Evolutionary conservation across 2,797 vertebrate species (phyloP), one percentile per base, ranked within the genome.

Genomic region (Macrochelys suwanniensis): DNA sequence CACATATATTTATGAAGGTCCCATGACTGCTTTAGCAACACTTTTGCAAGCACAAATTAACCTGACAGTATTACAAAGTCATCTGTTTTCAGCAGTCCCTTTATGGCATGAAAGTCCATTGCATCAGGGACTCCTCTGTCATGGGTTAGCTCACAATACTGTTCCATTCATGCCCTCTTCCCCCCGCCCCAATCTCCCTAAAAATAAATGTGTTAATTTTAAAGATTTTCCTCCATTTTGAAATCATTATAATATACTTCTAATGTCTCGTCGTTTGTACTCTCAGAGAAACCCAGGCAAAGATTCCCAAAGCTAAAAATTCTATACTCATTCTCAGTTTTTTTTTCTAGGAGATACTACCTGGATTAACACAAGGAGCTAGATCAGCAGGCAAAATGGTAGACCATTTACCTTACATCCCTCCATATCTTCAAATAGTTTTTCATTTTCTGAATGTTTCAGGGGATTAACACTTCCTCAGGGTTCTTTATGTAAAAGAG

Each of bases 121-220:
- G 28, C 19, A 82, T 25, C 4, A 37, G 82, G 37, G 47, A 26
- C 6, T 85, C 71, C 28, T 61, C 19, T 5, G 71, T 5, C 54
- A 19, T 77, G 33, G 1, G 0, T 1, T 71, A 51, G 7, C 6
- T 85, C 23, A 10, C 37, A 28, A 33, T n/a, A 10, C 6, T 74
- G 15, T 85, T 57, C 7, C 37, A 54, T 47, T 85, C 47, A 33
- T 5, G 54, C 4, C 15, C 80, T 21, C 45, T 77, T 57, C 12
- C 16, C 28, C 10, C 37, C 19, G 7, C 4, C 23, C 71, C 12
- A 5, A 25, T 71, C 71, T 77, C 68, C 42, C 6, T 74, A 51
- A 87, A 84, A 87, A 89, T 42, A 28, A 4, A 11, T 51, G 23
- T 71, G 3, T 56, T 93, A 3, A 23, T 54, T 33, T 77, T 7